These are phyloP conservation scores for Circaetus cinerascens DNA, from an alignment of 2,113 vertebrate species.

Conservation along the genomic window DNA sequence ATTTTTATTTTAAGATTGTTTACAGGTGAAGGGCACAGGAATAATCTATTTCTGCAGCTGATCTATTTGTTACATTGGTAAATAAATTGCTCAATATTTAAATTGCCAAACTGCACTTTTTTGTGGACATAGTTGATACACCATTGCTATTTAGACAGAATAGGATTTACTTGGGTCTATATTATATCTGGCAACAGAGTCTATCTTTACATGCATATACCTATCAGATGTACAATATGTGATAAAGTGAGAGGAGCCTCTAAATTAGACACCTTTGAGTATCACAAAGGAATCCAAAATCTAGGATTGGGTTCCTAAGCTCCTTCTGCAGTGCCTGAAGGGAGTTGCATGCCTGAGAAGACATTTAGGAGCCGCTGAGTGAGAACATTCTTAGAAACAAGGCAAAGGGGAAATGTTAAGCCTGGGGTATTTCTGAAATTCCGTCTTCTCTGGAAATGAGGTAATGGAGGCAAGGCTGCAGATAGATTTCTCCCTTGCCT, in stretches of 20 bases:
- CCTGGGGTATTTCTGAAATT: slow-evolving; percentile 1
- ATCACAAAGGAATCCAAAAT: background rate
- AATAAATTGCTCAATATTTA: background rate
- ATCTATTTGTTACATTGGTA: background rate
- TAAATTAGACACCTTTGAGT: background rate
- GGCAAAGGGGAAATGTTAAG: background rate
- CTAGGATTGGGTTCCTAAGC: background rate
- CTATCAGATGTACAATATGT: background rate
- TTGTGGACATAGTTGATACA: background rate
- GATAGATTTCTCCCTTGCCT: background rate
- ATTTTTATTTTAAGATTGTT: background rate
- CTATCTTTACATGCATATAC: background rate
- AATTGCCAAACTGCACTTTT: background rate
- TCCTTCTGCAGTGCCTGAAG: background rate
- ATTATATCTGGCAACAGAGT: background rate
- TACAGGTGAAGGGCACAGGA: background rate
- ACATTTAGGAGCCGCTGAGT: background rate
- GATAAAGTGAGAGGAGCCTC: background rate
- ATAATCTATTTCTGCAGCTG: background rate
- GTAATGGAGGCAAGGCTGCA: background rate
- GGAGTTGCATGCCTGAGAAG: background rate
- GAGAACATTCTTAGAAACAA: background rate
- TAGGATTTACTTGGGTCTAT: background rate
- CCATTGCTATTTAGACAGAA: background rate
- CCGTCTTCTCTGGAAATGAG: background rate